Evolutionary conservation across 1,140 invertebrate genomes (phyloP).

Genomic region (Drosophila kurseongensis): DNA sequence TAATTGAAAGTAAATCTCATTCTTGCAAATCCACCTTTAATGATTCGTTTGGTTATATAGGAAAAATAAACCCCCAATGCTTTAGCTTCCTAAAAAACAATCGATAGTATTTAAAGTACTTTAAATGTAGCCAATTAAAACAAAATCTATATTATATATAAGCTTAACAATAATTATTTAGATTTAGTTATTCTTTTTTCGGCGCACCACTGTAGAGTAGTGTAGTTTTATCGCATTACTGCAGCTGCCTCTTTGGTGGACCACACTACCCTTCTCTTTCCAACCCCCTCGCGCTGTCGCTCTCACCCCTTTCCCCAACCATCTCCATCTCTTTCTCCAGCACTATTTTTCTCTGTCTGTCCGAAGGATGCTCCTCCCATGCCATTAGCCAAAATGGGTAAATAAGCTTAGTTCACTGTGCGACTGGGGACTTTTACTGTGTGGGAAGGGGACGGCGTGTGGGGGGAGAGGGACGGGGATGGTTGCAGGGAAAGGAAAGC

Average conservation of each 20-base stretch:
- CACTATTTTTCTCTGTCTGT: slow-evolving; percentile 21
- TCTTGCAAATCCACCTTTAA: too few species aligned
- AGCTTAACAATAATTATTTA: too few species aligned
- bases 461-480: not conserved
- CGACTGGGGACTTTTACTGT: not conserved
- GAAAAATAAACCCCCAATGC: too few species aligned
- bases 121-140: too few species aligned
- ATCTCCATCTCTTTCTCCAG: not conserved
- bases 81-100: too few species aligned
- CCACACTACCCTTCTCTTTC: not conserved
- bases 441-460: not conserved
- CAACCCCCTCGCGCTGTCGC: not conserved
- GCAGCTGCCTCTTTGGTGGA: slow-evolving; percentile 22
- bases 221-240: slow-evolving; percentile 34
- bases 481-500: slow-evolving; percentile 1
- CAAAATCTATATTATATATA: too few species aligned
- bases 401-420: slow-evolving; percentile 37
- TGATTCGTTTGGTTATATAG: too few species aligned
- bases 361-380: slow-evolving; percentile 4
- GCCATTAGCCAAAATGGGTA: slow-evolving; percentile 39
- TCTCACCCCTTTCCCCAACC: not conserved
- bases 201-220: slow-evolving; percentile 8
- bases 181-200: too few species aligned
- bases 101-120: too few species aligned
- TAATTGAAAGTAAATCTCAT: too few species aligned